Conservation (phyloP, 1,140 invertebrate genomes). For the Mactra quadrangularis region DNA sequence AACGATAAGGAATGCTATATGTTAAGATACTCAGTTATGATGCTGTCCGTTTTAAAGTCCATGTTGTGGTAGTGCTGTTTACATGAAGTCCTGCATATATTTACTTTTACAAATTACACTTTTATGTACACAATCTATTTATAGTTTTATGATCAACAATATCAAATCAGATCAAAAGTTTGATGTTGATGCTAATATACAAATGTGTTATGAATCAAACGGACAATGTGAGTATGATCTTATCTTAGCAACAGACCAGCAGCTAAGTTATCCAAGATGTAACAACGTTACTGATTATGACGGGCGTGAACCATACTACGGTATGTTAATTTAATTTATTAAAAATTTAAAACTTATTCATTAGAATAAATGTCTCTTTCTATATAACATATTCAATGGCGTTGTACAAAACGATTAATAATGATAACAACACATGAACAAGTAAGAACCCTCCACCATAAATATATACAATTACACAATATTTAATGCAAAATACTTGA, state of each 20-base stretch:
- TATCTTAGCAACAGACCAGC: neutral
- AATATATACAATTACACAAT: too few relatives aligned
- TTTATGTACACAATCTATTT: too few relatives aligned
- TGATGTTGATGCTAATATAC: neutral
- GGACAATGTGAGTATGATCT: neutral
- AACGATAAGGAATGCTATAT: too few relatives aligned
- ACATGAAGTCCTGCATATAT: too few relatives aligned
- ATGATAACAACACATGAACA: neutral
- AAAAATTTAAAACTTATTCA: too few relatives aligned
- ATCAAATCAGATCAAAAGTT: neutral
- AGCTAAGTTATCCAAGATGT: neutral
- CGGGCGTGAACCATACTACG: conserved; percentile 15
- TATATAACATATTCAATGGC: neutral
- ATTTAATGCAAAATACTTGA: too few relatives aligned
- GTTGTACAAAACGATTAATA: too few relatives aligned
- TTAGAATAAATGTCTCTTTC: neutral
- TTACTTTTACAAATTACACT: too few relatives aligned
- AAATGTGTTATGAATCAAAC: neutral
- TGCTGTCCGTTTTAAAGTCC: too few relatives aligned
- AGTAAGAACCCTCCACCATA: too few relatives aligned
- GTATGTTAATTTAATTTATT: neutral
- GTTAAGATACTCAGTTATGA: too few relatives aligned
- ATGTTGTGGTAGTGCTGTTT: too few relatives aligned
- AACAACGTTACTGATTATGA: conserved; percentile 9
- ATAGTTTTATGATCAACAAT: conserved; percentile 17